Evolutionary conservation across 2,797 vertebrate species (phyloP), one percentile per base, ranked within the genome.

Genomic region (Bovichtus diacanthus): DNA sequence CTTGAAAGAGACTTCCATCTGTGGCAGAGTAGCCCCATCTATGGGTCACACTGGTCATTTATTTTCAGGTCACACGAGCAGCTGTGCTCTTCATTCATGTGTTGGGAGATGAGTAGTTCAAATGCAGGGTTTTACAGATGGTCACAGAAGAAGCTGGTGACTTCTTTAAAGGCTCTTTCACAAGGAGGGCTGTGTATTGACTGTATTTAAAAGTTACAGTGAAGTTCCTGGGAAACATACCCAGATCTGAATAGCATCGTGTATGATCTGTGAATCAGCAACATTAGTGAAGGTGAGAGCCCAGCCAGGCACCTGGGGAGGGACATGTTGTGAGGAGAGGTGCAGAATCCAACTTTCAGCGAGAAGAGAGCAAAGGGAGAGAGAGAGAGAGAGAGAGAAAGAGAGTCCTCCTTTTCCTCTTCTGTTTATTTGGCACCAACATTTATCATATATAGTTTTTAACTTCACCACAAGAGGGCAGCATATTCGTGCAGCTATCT

Each of bases 141-240:
- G 9, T 36, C 2, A 25, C 2, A 44, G 11, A 34, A 50, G 9
- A 50, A 19, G 3, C 19, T 10, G 43, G 11, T 36, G 18, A 50
- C 12, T 23, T 12, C 2, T 72, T 31, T 27, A 38, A 46, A 36
- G 36, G 9, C 6, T 46, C 9, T 41, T 71, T 47, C 25, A 39
- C 23, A 44, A 5, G 7, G 2, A 47, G 6, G 13, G 6, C 1
- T 65, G 2, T 51, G 29, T 9, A 62, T 65, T 77, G 1, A 13
- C 8, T 39, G 9, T 13, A 38, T 46, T 49, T 19, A 38, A 74
- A 67, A 46, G 29, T 29, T 21, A 47, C 34, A 4, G 38, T 59
- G 49, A 74, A 53, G 86, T 88, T 87, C 77, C 73, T 80, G 76
- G 76, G 80, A 83, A 89, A 84, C 80, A 68, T 62, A 50, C 12